A percentile compares a stretch with the other conserved stretches of the same genome.
Conservation (phyloP, 2,888 invertebrate genomes). For the Brachycybe producta region DNA sequence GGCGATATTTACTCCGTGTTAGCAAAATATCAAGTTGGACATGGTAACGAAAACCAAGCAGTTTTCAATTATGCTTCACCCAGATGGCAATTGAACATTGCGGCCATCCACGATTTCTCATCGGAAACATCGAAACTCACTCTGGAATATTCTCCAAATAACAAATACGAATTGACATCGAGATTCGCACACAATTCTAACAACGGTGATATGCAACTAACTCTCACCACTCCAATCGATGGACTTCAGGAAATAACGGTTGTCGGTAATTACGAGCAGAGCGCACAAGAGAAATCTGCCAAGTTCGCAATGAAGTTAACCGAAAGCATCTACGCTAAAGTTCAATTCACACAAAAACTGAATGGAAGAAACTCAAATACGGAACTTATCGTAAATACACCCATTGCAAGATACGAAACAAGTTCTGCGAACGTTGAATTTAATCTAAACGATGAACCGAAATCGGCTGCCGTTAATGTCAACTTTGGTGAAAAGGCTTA, state of each 20-base stretch:
- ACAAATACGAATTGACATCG: not conserved
- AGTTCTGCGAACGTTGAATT: constrained; percentile 12
- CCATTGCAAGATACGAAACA: constrained; percentile 20
- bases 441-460: constrained; percentile 3
- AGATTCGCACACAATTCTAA: not conserved
- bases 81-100: not conserved
- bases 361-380: not conserved
- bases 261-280: constrained; percentile 1
- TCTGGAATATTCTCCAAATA: constrained; percentile 3
- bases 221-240: not conserved
- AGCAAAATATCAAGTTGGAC: no score
- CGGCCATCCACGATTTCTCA: not conserved
- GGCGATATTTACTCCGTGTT: constrained; percentile 2
- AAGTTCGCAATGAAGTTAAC: constrained; percentile 4
- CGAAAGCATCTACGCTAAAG: not conserved
- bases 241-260: not conserved
- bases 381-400: constrained; percentile 16
- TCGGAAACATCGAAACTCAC: not conserved
- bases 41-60: not conserved
- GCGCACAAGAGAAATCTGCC: not conserved
- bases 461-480: not conserved
- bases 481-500: not conserved
- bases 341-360: not conserved
- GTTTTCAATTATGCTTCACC: not conserved
- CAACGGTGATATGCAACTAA: not conserved